phyloP scores from a whole-genome alignment of 2,888 invertebrate genomes.

The Xestia sexstrigata region DNA sequence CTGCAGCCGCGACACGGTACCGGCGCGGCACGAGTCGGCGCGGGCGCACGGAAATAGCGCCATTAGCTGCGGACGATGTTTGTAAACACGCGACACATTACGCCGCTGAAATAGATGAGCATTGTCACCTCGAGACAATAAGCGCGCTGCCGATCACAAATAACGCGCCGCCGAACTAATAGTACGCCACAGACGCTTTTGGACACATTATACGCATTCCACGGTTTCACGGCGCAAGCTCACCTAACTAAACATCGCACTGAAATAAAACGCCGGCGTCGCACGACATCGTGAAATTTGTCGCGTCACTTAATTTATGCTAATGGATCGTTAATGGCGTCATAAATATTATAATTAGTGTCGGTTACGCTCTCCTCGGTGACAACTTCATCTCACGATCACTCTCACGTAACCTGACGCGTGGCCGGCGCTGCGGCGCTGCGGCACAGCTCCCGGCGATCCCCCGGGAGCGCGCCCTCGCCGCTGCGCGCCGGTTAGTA shows the following conservation, averaged over 20 bases:
- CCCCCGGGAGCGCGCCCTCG: constrained; percentile 4
- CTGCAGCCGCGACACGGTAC: constrained; percentile 33
- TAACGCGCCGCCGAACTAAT: constrained; percentile 60
- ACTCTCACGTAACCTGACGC: constrained; percentile 35
- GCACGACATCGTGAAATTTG: constrained; percentile 77
- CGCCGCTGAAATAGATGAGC: constrained; percentile 69
- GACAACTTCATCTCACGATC: constrained; percentile 48
- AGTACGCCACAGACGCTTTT: constrained; percentile 65
- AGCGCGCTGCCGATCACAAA: constrained; percentile 59
- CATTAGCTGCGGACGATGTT: constrained; percentile 82
- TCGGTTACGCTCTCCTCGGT: constrained; percentile 68
- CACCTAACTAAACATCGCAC: constrained; percentile 77
- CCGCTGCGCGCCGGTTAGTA: constrained; percentile 44
- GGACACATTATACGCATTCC: constrained; percentile 76
- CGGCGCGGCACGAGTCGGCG: constrained; percentile 33
- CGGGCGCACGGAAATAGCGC: constrained; percentile 77
- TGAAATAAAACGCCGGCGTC: constrained; percentile 71
- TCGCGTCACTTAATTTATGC: constrained; percentile 84
- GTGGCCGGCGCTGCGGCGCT: constrained; percentile 8
- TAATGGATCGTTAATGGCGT: constrained; percentile 84
- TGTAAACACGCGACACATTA: constrained; percentile 80
- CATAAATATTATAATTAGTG: constrained; percentile 79
- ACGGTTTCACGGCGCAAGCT: constrained; percentile 70
- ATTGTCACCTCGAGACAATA: constrained; percentile 68
- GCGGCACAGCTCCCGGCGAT: constrained; percentile 14